These are phyloP conservation scores for Alcedo quadribrachys DNA, from an alignment of 2,797 vertebrate genomes.

Conservation along the genomic window DNA sequence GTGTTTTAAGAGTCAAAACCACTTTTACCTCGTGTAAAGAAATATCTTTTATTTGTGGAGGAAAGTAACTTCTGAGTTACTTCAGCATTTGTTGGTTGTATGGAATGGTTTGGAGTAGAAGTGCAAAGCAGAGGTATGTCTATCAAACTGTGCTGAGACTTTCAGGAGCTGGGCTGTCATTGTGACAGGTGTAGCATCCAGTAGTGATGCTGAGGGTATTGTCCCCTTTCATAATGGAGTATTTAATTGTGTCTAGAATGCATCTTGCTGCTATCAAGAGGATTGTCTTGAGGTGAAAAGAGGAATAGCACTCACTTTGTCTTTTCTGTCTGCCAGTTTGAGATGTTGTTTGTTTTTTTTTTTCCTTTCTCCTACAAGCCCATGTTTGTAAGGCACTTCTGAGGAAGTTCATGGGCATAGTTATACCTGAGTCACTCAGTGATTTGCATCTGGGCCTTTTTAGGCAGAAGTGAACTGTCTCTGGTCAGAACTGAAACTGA, in stretches of 20 bases:
- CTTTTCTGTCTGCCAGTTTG: neutral
- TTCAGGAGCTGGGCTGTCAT: neutral
- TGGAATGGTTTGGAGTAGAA: neutral
- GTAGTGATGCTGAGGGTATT: neutral
- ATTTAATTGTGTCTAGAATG: neutral
- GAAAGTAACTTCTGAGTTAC: neutral
- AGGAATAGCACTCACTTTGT: neutral
- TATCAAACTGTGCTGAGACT: neutral
- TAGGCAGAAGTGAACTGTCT: neutral
- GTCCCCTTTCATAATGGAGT: fast-evolving
- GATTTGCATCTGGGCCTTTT: neutral
- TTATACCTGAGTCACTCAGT: neutral
- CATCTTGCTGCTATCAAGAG: neutral
- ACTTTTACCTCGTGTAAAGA: neutral
- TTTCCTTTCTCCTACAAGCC: neutral
- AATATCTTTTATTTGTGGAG: neutral
- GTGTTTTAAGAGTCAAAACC: neutral
- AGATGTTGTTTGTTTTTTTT: neutral
- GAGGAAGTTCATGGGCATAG: neutral
- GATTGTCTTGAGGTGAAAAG: neutral
- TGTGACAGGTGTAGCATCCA: neutral
- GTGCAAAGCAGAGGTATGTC: neutral
- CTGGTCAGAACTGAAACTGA: neutral
- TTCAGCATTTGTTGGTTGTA: neutral
- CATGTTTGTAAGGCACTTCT: neutral